These are phyloP conservation scores for Lydus trimaculatus DNA, from an alignment of 2,888 invertebrate genomes.

Conservation along the genomic window DNA sequence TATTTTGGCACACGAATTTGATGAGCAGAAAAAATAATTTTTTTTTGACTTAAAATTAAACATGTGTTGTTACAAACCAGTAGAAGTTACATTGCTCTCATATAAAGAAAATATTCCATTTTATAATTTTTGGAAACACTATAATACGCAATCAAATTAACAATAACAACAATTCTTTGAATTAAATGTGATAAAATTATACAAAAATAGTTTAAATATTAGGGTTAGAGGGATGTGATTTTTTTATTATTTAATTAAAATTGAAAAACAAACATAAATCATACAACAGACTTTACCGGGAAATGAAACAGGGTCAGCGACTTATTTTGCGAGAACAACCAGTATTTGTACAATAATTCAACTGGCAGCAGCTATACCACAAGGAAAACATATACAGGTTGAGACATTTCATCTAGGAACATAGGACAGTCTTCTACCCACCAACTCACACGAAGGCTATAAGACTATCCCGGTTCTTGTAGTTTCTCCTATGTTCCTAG, in stretches of 20 bases:
- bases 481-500: too few relatives aligned
- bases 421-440: too few relatives aligned
- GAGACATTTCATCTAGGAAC: too few relatives aligned
- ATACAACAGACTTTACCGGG: not conserved
- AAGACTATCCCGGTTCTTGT: too few relatives aligned
- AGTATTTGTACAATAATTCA: too few relatives aligned
- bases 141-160: not conserved
- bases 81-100: too few relatives aligned
- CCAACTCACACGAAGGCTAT: too few relatives aligned
- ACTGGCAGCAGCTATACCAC: too few relatives aligned
- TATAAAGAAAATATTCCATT: not conserved
- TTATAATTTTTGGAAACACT: not conserved
- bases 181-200: not conserved
- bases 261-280: too few relatives aligned
- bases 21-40: not conserved
- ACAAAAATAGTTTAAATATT: not conserved
- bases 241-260: too few relatives aligned
- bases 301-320: slow-evolving; percentile 17
- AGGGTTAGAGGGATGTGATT: not conserved
- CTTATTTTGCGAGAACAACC: slow-evolving; percentile 13
- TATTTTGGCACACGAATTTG: not conserved
- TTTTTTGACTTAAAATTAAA: not conserved
- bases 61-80: not conserved
- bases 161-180: not conserved
- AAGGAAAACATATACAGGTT: too few relatives aligned